phyloP scores from a whole-genome alignment of 1,140 invertebrate genomes.

The Drosophila elegans region DNA sequence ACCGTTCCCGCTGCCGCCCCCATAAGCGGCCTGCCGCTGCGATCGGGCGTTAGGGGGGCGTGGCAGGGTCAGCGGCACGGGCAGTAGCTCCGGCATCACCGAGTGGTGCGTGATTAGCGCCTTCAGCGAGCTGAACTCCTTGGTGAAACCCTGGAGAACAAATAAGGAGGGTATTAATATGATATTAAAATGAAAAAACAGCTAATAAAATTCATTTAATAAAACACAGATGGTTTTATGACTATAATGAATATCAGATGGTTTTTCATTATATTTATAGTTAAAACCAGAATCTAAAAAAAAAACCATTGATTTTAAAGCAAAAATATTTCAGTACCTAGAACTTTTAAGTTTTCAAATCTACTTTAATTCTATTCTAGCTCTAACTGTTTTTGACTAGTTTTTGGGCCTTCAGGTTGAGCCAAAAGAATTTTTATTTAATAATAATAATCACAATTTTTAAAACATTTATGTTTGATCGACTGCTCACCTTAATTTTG shows the following conservation, averaged over 20 bases:
- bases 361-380: no score
- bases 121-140: conserved; percentile 96
- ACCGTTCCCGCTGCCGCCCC: conserved; percentile 11
- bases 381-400: no score
- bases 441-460: no score
- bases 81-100: conserved; percentile 97
- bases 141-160: conserved; percentile 94
- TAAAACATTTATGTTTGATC: neutral
- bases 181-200: neutral
- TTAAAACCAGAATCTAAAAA: no score
- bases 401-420: no score
- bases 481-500: conserved; percentile 94
- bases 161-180: no score
- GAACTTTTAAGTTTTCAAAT: no score
- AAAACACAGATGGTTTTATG: neutral
- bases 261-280: no score
- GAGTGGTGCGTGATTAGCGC: conserved; percentile 97
- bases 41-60: conserved; percentile 90
- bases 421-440: no score
- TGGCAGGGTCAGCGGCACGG: conserved; percentile 94
- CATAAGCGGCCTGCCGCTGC: conserved; percentile 33
- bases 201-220: neutral
- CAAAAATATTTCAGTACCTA: no score
- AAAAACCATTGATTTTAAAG: no score
- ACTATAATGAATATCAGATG: no score